These are phyloP conservation scores for Ceratosolen fusciceps DNA, from an alignment of 1,140 invertebrate genomes.

Conservation along the genomic window DNA sequence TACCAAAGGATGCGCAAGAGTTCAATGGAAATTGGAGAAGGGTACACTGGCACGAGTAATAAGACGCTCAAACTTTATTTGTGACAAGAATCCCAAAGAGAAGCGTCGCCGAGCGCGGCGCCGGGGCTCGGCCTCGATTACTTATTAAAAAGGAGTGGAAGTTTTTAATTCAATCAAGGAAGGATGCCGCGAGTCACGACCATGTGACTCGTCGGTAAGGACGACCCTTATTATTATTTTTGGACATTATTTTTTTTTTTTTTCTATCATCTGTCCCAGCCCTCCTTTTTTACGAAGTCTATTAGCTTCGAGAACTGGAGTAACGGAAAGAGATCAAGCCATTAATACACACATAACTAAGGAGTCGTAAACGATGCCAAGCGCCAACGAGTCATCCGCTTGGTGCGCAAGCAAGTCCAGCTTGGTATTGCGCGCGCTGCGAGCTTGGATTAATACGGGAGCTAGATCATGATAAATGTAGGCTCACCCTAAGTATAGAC, in stretches of 20 bases:
- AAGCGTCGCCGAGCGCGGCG: neutral
- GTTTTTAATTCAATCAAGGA: neutral
- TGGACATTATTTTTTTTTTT: neutral
- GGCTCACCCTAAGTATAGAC: constrained; percentile 52
- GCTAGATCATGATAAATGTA: constrained; percentile 65
- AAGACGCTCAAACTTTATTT: neutral
- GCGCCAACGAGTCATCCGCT: neutral
- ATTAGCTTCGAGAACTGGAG: neutral
- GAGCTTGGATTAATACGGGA: neutral
- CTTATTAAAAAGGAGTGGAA: neutral
- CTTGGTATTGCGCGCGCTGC: neutral
- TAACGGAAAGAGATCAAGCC: neutral
- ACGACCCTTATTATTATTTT: constrained; percentile 9
- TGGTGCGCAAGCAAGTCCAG: neutral
- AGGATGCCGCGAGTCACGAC: neutral
- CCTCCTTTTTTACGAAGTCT: too few species aligned
- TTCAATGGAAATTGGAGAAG: neutral
- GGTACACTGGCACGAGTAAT: neutral
- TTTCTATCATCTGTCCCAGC: neutral
- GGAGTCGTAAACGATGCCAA: neutral
- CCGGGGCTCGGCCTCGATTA: neutral
- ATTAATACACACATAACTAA: neutral
- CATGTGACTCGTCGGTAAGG: constrained; percentile 38
- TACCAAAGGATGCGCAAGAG: constrained; percentile 6
- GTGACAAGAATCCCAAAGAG: constrained; percentile 1